phyloP scores from a whole-genome alignment of 2,888 invertebrate species.

The Beris chalybata region DNA sequence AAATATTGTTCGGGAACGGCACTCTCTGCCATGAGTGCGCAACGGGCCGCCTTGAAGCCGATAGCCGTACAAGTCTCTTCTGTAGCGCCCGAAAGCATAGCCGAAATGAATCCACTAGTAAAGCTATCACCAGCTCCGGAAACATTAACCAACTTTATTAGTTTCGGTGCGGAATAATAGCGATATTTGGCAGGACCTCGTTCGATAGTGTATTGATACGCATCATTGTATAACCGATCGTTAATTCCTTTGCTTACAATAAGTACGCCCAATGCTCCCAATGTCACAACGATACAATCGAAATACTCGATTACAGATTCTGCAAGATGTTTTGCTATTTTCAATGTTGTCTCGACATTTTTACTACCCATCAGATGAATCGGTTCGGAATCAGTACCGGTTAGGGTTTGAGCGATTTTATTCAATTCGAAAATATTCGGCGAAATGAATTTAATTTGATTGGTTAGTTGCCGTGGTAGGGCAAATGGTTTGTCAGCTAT shows the following conservation, averaged over 20 bases:
- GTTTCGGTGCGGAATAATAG: constrained; percentile 56
- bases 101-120: constrained; percentile 69
- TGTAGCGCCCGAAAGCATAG: constrained; percentile 60
- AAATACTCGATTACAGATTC: constrained; percentile 57
- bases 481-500: constrained; percentile 74
- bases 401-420: constrained; percentile 63
- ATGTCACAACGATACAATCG: constrained; percentile 64
- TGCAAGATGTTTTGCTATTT: constrained; percentile 50
- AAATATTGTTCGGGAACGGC: constrained; percentile 63
- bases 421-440: constrained; percentile 80
- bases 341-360: constrained; percentile 40
- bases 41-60: constrained; percentile 65
- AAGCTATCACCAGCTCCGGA: constrained; percentile 85
- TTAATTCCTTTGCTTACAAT: constrained; percentile 49
- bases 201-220: constrained; percentile 40
- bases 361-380: constrained; percentile 33
- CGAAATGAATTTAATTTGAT: constrained; percentile 63
- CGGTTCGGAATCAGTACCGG: neutral
- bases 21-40: constrained; percentile 61
- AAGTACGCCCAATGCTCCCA: constrained; percentile 64
- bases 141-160: constrained; percentile 65
- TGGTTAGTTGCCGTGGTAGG: constrained; percentile 51
- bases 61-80: constrained; percentile 64
- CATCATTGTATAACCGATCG: constrained; percentile 38
- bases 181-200: constrained; percentile 44